Evolutionary conservation across 2,113 vertebrate genomes (phyloP).

Genomic region (Odocoileus hemionus): DNA sequence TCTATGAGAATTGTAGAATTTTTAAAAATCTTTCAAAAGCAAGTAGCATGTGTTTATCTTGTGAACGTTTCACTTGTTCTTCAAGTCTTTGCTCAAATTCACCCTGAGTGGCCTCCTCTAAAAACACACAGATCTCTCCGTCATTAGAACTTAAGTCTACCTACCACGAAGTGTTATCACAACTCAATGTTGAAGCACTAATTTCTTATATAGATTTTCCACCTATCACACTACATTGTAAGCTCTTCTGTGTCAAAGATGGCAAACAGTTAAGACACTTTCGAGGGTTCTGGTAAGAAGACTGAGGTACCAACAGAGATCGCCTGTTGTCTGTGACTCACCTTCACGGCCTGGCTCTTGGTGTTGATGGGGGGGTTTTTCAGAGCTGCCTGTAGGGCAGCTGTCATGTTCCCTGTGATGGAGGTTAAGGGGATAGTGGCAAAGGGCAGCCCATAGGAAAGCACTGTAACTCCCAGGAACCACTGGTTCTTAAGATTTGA

Average conservation of each 20-base stretch:
- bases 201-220: not conserved
- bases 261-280: not conserved
- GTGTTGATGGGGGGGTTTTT: constrained; percentile 99
- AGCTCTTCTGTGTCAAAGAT: not conserved
- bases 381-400: constrained; percentile 94
- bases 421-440: constrained; percentile 82
- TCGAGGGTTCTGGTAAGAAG: not conserved
- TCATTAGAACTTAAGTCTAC: not conserved
- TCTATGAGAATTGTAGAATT: not conserved
- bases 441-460: not conserved
- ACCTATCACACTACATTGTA: not conserved
- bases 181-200: not conserved
- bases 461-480: not conserved
- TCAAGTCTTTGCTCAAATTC: not conserved
- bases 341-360: constrained; percentile 97
- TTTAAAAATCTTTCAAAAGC: not conserved
- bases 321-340: constrained; percentile 56
- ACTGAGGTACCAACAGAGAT: not conserved
- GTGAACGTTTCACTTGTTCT: not conserved
- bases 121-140: not conserved
- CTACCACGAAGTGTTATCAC: not conserved
- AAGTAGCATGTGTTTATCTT: not conserved
- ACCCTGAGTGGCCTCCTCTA: not conserved
- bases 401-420: constrained; percentile 93
- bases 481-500: not conserved